Evolutionary conservation across 30 jellyfish, hydroid and myxozoan species (phyloP), one percentile per base, ranked within the genome.

Genomic region (Aurelia coerulea): DNA sequence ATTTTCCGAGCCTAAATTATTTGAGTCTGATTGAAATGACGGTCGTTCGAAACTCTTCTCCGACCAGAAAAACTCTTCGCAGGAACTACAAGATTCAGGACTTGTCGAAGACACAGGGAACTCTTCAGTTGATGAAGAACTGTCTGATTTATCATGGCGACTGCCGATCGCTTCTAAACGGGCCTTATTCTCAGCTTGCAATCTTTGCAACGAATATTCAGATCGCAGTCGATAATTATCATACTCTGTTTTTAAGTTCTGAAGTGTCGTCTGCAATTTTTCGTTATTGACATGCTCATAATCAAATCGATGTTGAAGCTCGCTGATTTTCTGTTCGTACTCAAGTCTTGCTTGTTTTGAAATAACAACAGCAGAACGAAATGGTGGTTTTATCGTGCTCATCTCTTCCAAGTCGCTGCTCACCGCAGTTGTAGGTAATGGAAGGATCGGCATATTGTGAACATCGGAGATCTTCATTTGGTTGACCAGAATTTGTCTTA

Each of bases 321-420:
- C 95, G 71, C 87, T 82, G 35, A 94, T 94, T 58, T 83, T 85
- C 72, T 89, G 97, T 72, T 94, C 99, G 67, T 94, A 94, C 19
- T 90, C 96, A 32, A 94, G 86, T 41, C 97, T 78, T 35, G 96
- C 99, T 64, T 90, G 99, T 66, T 94, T 94, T 52, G 99, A 81
- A 73, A 94, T 89, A 12, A 94, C 97, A 59, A 94, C 99, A 2
- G 97, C 96, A 1, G 97, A 87, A 4, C 99, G 97, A 72, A 77
- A 80, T 31, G 97, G 96, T 13, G 96, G 91, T 41, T 79, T 79
- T 16, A 54, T 62, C 33, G 83, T 53, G 62, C 78, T 69, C 79
- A 69, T 74, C 58, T 84, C 98, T 10, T 78, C 92, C 62, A 56
- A 53, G 33, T 85, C 97, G 64, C 32, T 65, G 23, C 35, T 76